Percentiles rank a stretch among this genome's conserved stretches.
phyloP scores from a whole-genome alignment of 2,797 vertebrate genomes.

The Aldrovandia affinis region DNA sequence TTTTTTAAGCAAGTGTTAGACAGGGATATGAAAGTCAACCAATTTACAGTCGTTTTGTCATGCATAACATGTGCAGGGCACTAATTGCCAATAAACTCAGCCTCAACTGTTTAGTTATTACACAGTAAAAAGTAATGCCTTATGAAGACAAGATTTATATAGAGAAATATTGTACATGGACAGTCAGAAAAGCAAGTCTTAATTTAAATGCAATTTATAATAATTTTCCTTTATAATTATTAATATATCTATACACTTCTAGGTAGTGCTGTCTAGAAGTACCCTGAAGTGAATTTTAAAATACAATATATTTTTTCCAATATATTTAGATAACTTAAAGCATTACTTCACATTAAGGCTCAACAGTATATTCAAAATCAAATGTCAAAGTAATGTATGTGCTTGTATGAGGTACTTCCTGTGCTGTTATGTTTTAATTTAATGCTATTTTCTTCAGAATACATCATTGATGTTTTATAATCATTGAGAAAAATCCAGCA shows the following conservation, averaged over 20 bases:
- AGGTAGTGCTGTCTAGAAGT: not conserved
- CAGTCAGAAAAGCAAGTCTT: not conserved
- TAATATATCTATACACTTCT: too few species aligned
- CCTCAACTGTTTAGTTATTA: not conserved
- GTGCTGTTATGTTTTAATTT: not conserved
- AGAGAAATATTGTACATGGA: not conserved
- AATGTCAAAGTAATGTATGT: too few species aligned
- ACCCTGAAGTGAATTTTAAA: not conserved
- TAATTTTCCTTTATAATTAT: too few species aligned
- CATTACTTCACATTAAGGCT: not conserved
- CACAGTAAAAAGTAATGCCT: not conserved
- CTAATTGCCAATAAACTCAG: not conserved
- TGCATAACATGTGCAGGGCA: not conserved
- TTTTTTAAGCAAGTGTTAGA: not conserved
- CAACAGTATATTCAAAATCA: not conserved
- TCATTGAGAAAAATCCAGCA: not conserved
- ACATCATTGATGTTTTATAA: not conserved
- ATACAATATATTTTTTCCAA: not conserved
- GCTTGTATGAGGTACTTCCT: not conserved
- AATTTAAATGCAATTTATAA: not conserved
- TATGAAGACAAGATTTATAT: not conserved
- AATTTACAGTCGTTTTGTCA: not conserved
- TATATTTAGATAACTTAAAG: not conserved
- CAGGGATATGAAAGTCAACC: not conserved
- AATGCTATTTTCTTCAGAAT: not conserved